These are phyloP conservation scores for Ichneumon xanthorius DNA, from an alignment of 2,888 invertebrate species.

Conservation along the genomic window DNA sequence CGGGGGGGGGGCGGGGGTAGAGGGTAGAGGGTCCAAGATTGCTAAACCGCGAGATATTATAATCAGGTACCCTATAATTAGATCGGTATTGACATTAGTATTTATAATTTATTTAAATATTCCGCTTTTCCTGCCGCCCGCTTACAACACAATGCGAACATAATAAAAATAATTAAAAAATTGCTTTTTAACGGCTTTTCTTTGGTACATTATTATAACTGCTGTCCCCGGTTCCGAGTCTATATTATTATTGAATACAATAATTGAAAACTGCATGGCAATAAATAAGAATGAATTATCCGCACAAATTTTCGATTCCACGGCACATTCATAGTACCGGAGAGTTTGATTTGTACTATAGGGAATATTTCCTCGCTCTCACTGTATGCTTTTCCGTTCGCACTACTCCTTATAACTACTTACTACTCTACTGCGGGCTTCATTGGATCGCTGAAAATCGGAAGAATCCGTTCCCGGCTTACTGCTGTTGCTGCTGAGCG, in stretches of 20 bases:
- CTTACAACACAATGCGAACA: background rate
- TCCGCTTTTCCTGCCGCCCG: background rate
- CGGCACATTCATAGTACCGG: constrained; percentile 1
- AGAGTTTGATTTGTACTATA: constrained; percentile 49
- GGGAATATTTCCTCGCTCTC: constrained; percentile 36
- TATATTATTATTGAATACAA: background rate
- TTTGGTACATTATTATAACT: background rate
- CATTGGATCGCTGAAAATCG: constrained; percentile 19
- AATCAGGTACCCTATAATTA: constrained; percentile 65
- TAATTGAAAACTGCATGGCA: background rate
- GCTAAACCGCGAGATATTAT: constrained; percentile 50
- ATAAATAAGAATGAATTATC: constrained; percentile 41
- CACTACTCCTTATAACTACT: background rate
- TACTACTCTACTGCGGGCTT: background rate
- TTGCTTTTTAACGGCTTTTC: background rate
- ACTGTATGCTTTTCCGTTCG: background rate
- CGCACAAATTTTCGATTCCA: constrained; percentile 1
- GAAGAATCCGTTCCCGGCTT: constrained; percentile 24
- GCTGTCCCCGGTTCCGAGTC: background rate
- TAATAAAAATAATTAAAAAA: background rate
- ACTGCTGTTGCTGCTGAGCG: constrained; percentile 3
- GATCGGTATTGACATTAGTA: constrained; percentile 48
- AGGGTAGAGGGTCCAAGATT: background rate
- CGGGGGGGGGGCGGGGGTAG: constrained; percentile 40
- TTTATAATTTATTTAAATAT: constrained; percentile 25